A percentile compares a stretch with the other conserved stretches of the same genome.
phyloP scores from a whole-genome alignment of 2,797 vertebrate genomes.

The Iguana delicatissima region DNA sequence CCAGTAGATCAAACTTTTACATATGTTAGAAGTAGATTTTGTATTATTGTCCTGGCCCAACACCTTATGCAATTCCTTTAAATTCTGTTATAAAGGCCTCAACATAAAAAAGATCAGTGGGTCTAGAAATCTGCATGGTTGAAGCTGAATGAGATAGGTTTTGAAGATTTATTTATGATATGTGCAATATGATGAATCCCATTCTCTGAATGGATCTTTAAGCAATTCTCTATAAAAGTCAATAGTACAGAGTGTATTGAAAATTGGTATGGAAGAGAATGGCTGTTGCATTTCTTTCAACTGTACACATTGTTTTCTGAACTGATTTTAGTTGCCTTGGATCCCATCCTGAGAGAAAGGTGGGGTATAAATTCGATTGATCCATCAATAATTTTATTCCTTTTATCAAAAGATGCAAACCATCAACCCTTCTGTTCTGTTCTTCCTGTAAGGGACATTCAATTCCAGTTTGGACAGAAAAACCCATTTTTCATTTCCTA shows the following conservation, averaged over 20 bases:
- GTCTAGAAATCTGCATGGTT: background rate
- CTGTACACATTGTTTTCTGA: background rate
- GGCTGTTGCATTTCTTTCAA: background rate
- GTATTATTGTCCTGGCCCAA: background rate
- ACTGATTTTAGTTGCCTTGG: background rate
- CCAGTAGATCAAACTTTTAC: background rate
- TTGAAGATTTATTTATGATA: background rate
- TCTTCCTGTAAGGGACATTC: background rate
- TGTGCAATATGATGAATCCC: background rate
- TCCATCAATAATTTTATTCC: background rate
- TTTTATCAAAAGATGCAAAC: background rate
- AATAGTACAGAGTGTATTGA: background rate
- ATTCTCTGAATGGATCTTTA: background rate
- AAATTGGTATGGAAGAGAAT: background rate
- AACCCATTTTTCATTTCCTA: background rate
- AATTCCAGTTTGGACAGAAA: background rate
- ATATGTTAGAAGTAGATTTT: background rate
- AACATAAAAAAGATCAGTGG: background rate
- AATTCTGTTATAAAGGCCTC: background rate
- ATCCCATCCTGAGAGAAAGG: too few species aligned
- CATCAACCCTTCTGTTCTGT: background rate
- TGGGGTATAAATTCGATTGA: too few species aligned
- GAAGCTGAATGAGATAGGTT: background rate
- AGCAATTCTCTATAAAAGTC: background rate
- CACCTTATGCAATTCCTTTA: background rate